These are phyloP conservation scores for Sycobia sp. DNA, from an alignment of 1,140 invertebrate genomes.

Conservation along the genomic window DNA sequence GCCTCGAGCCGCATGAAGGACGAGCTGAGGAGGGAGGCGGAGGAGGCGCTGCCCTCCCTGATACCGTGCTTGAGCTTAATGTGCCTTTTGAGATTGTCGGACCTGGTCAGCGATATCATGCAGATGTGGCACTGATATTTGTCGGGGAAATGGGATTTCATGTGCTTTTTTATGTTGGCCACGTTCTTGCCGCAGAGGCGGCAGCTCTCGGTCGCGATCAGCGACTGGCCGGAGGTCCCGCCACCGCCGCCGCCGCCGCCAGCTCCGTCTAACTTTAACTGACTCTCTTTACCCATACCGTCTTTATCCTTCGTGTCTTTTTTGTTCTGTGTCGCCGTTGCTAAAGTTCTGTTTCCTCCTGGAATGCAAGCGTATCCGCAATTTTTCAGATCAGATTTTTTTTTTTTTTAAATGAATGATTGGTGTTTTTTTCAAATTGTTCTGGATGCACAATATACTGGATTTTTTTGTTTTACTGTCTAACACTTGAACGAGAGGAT, in stretches of 20 bases:
- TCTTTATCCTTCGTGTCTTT: constrained; percentile 43
- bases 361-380: constrained; percentile 55
- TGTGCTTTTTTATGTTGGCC: constrained; percentile 61
- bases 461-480: neutral
- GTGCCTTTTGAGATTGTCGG: constrained; percentile 62
- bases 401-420: constrained; percentile 11
- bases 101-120: constrained; percentile 61
- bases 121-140: constrained; percentile 61
- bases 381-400: constrained; percentile 29
- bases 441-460: constrained; percentile 6
- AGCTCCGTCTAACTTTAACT: constrained; percentile 51
- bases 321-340: constrained; percentile 23
- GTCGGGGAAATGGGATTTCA: constrained; percentile 62
- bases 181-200: constrained; percentile 60
- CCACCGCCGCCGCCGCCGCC: constrained; percentile 11
- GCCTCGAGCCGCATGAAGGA: constrained; percentile 56
- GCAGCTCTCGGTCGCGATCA: constrained; percentile 49
- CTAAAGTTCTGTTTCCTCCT: constrained; percentile 46
- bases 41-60: constrained; percentile 44
- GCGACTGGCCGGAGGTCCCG: neutral
- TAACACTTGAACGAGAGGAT: neutral
- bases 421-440: neutral
- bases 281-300: constrained; percentile 58
- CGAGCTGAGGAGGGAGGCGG: constrained; percentile 42
- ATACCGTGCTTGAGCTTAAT: constrained; percentile 61